A percentile compares a stretch with the other conserved stretches of the same genome.
These are phyloP conservation scores for Xestobium rufovillosum DNA, from an alignment of 2,888 invertebrate genomes.

Conservation along the genomic window DNA sequence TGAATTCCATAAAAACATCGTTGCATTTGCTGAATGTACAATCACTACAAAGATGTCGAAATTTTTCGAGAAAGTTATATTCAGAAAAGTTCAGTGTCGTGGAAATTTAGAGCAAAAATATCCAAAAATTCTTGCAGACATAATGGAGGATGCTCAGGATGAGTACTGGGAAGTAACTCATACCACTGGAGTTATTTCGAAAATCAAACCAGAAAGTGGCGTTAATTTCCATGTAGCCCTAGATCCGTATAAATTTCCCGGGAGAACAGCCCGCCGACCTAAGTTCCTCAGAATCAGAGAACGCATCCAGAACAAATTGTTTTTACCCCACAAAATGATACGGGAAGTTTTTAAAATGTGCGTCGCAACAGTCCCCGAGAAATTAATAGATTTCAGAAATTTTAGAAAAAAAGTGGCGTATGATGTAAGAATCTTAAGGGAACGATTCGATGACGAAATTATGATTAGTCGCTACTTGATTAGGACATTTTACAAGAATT, in stretches of 20 bases:
- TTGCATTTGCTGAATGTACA: constrained; percentile 51
- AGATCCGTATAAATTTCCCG: constrained; percentile 53
- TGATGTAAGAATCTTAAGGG: constrained; percentile 27
- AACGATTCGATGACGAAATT: constrained; percentile 26
- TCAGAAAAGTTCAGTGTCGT: constrained; percentile 50
- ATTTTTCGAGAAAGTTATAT: constrained; percentile 55
- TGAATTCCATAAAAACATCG: constrained; percentile 43
- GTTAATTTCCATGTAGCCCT: constrained; percentile 46
- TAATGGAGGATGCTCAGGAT: constrained; percentile 50
- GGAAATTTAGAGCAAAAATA: constrained; percentile 49
- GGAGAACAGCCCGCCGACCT: constrained; percentile 53
- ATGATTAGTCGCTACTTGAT: constrained; percentile 26
- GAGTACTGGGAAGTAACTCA: constrained; percentile 57
- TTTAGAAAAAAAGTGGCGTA: constrained; percentile 33
- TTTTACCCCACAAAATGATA: constrained; percentile 57
- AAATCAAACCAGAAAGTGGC: constrained; percentile 53
- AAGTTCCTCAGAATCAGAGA: constrained; percentile 52
- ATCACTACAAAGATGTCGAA: constrained; percentile 55
- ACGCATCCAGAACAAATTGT: constrained; percentile 49
- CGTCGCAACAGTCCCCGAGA: constrained; percentile 46
- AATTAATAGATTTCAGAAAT: constrained; percentile 48
- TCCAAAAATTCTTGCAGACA: constrained; percentile 46
- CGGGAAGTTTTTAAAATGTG: constrained; percentile 51
- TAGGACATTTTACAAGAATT: constrained; percentile 27
- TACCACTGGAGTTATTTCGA: constrained; percentile 55